Percentiles rank a stretch among this genome's conserved stretches.
Conservation (phyloP, 2,113 vertebrate species). For the Ranitomeya variabilis region DNA sequence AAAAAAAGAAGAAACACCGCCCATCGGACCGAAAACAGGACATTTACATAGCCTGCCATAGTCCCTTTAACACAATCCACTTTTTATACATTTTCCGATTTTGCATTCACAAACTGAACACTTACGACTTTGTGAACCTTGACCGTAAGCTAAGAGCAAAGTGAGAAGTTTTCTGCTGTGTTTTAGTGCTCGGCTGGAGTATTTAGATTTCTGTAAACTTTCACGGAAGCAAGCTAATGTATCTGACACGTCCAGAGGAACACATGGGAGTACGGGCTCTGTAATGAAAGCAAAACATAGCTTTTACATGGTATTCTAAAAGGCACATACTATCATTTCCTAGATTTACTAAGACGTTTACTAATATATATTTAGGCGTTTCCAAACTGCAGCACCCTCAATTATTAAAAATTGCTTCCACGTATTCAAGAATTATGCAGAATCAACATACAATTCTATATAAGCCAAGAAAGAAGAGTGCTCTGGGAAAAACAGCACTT, state of each 20-base stretch:
- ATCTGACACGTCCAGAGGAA: conserved; percentile 86
- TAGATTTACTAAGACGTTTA: not conserved
- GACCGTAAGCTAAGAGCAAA: conserved; percentile 81
- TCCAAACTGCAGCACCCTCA: not conserved
- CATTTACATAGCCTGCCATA: too few relatives aligned
- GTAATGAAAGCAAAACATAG: conserved; percentile 56
- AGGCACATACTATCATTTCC: not conserved
- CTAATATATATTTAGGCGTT: not conserved
- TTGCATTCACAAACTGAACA: not conserved
- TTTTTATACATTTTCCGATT: not conserved
- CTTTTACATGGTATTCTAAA: not conserved
- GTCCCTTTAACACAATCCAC: not conserved
- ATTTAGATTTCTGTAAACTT: conserved; percentile 74
- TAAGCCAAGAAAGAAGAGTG: not conserved
- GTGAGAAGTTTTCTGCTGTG: conserved; percentile 84
- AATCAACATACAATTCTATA: not conserved
- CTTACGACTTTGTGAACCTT: conserved; percentile 73
- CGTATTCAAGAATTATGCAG: not conserved
- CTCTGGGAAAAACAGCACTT: too few relatives aligned
- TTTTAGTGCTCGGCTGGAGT: conserved; percentile 76
- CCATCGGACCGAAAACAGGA: too few relatives aligned
- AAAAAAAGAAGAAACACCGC: too few relatives aligned
- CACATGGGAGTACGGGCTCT: conserved; percentile 74
- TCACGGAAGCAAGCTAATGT: conserved; percentile 83
- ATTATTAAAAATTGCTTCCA: not conserved